Evolutionary conservation across 2,113 vertebrate genomes (phyloP).

Genomic region (Dasyprocta punctata): DNA sequence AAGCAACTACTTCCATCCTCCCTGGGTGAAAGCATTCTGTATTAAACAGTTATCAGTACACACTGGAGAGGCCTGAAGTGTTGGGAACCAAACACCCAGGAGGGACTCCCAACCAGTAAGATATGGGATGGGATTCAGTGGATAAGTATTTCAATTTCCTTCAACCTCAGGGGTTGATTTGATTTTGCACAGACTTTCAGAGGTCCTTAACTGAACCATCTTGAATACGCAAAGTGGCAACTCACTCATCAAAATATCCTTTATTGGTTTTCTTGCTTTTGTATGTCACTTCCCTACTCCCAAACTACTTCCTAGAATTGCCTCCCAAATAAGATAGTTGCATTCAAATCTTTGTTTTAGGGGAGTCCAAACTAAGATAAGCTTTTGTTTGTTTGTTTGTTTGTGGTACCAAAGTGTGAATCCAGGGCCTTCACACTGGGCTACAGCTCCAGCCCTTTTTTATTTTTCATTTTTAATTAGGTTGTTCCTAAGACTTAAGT

Average conservation of each 20-base stretch:
- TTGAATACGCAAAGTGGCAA: background rate
- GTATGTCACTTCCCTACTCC: background rate
- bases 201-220: background rate
- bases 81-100: background rate
- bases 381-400: background rate
- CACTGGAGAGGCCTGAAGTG: background rate
- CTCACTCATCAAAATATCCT: background rate
- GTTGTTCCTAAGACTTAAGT: background rate
- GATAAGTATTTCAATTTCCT: background rate
- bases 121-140: background rate
- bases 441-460: background rate
- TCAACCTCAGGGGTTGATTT: background rate
- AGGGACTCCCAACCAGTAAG: background rate
- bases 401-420: background rate
- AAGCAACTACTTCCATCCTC: background rate
- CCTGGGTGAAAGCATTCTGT: background rate
- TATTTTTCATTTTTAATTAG: background rate
- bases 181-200: background rate
- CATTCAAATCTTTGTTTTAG: conserved; percentile 7
- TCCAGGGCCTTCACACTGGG: background rate
- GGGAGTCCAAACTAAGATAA: background rate
- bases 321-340: background rate
- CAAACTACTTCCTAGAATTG: background rate
- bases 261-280: background rate
- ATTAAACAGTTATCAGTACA: background rate